Base-by-base conservation (phyloP, 2,113 vertebrate species). In the Alectura lathami region DNA sequence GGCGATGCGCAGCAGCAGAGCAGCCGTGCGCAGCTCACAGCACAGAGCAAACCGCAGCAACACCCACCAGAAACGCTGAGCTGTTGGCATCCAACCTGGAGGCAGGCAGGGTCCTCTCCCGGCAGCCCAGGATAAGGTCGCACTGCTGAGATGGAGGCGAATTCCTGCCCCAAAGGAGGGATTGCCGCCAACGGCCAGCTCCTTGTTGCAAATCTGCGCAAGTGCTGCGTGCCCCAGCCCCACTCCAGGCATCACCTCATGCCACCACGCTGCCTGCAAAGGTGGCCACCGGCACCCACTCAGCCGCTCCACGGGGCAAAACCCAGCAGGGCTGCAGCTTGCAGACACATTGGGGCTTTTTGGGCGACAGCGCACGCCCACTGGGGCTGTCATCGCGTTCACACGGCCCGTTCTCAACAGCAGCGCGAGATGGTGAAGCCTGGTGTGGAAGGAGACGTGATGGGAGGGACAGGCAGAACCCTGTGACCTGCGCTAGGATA, bases 241-340 rank as follows among this genome's bases (percentile, higher is more conserved):
- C 30, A 18, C 27, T 30, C 14, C 27, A 17, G 51, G 27, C 29
- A 27, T 26, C 9, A 30, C 27, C 51, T 11, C 15, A 27, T 54
- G 51, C 27, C 51, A 29, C 27, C 51, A 17, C 27, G 27, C 26
- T 24, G 26, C 50, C 50, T 15, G 5, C 51, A 53, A 17, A 53
- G 27, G 51, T 29, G 27, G 22, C 27, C 4, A 1, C 50, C 42
- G 17, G 50, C 73, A 8, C 4, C 1, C 20, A n/a, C 66, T 21
- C 54, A n/a, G 32, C n/a, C 43, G 6, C 8, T 21, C 20, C 1
- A 1, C 2, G 3, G 30, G 30, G 48, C 7, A 15, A 30, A 3
- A 1, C 6, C 9, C 5, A 27, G 56, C 64, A 23, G 64, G 23
- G 64, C 38, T 38, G n/a, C 50, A 8, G 4, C 2, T 0, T 2